These are phyloP conservation scores for Caenorhabditis sp. DNA, from an alignment of 2,888 invertebrate genomes.

Conservation along the genomic window DNA sequence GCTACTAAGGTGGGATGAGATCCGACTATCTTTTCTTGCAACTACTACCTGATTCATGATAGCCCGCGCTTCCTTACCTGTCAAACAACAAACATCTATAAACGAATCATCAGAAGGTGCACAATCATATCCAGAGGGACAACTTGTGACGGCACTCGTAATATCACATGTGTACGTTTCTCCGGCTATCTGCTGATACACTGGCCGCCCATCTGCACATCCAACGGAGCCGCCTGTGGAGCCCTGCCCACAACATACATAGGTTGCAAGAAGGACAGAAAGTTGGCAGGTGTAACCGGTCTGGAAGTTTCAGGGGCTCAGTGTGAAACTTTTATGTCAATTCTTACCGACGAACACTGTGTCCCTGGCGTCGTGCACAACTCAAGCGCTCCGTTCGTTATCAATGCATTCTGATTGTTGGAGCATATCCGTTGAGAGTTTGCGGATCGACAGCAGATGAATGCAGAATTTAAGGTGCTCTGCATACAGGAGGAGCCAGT, in stretches of 20 bases:
- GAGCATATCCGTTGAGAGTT: slow-evolving; percentile 79
- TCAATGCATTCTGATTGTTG: slow-evolving; percentile 77
- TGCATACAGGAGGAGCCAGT: slow-evolving; percentile 74
- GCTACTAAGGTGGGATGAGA: too few species aligned
- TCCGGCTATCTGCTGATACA: slow-evolving; percentile 77
- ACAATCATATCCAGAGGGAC: slow-evolving; percentile 80
- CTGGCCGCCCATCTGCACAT: slow-evolving; percentile 81
- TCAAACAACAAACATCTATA: slow-evolving; percentile 79
- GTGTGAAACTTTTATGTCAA: not conserved
- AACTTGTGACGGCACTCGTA: slow-evolving; percentile 67
- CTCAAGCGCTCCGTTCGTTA: slow-evolving; percentile 75
- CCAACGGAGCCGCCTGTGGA: slow-evolving; percentile 49
- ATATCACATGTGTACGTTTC: slow-evolving; percentile 73
- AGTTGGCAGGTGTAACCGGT: slow-evolving; percentile 79
- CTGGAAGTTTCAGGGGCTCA: slow-evolving; percentile 54
- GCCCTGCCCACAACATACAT: slow-evolving; percentile 79
- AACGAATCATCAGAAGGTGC: slow-evolving; percentile 71
- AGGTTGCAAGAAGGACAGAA: slow-evolving; percentile 75
- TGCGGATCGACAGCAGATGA: slow-evolving; percentile 59
- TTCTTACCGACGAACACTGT: slow-evolving; percentile 67
- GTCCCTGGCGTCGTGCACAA: slow-evolving; percentile 79
- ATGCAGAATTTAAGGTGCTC: slow-evolving; percentile 61
- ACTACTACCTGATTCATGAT: too few species aligned
- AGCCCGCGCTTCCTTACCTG: too few species aligned
- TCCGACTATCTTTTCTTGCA: too few species aligned